Evolutionary conservation across 53 echinoderm and acorn worm species (phyloP).

Genomic region (Patiria pectinifera): DNA sequence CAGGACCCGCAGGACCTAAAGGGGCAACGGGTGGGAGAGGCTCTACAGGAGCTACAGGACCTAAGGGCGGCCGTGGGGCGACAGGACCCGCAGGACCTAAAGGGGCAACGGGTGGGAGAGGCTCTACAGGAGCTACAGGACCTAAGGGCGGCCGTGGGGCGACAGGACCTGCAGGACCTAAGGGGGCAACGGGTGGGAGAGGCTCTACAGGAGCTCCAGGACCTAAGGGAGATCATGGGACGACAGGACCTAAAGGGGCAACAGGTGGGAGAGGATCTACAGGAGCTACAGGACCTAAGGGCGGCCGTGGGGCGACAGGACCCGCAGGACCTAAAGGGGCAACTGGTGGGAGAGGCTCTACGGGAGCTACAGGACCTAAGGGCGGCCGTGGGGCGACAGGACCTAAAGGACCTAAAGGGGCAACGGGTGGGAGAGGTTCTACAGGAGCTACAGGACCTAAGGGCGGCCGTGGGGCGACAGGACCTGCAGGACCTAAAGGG

Average conservation of each 20-base stretch:
- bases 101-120: not conserved
- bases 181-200: not conserved
- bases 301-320: not conserved
- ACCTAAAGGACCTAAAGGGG: conserved; percentile 5
- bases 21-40: not conserved
- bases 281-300: not conserved
- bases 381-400: not conserved
- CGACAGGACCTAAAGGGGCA: not conserved
- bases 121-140: not conserved
- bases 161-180: not conserved
- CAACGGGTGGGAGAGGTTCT: not conserved
- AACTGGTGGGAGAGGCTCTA: not conserved
- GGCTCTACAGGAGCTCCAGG: not conserved
- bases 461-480: not conserved
- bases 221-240: not conserved
- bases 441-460: not conserved
- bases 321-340: not conserved
- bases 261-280: not conserved
- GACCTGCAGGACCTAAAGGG: not conserved
- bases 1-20: not conserved
- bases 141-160: not conserved
- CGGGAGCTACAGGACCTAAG: not conserved
- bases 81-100: not conserved
- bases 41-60: not conserved
- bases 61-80: not conserved